Evolutionary conservation across 2,888 invertebrate species (phyloP).

Genomic region (Boloria euphrosyne): DNA sequence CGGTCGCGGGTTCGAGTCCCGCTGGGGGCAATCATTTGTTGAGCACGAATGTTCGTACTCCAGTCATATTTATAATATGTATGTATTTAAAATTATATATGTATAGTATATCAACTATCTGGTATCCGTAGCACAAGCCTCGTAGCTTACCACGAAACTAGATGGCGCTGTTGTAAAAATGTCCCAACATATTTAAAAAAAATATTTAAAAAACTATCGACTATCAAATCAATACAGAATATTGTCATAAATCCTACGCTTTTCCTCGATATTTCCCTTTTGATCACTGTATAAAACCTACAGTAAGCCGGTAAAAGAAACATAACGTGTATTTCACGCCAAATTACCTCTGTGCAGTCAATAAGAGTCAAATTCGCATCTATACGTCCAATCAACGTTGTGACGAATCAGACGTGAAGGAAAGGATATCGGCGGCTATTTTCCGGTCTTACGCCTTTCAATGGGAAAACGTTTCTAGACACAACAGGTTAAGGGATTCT

Average conservation of each 20-base stretch:
- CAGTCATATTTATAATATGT: too few species aligned
- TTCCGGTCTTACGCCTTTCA: conserved; percentile 38
- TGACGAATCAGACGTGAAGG: conserved; percentile 41
- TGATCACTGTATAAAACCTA: neutral
- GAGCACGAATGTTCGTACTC: too few species aligned
- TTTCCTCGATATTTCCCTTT: neutral
- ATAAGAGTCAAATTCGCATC: conserved; percentile 35
- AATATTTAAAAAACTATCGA: too few species aligned
- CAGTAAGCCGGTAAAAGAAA: conserved; percentile 15
- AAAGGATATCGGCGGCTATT: conserved; percentile 38
- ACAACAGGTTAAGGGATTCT: conserved; percentile 19
- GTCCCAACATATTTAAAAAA: too few species aligned
- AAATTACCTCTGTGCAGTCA: conserved; percentile 29
- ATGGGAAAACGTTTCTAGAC: conserved; percentile 27
- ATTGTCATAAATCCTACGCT: neutral
- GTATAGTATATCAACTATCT: too few species aligned
- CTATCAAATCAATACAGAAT: conserved; percentile 1
- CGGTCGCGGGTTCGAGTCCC: too few species aligned
- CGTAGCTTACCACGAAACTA: too few species aligned
- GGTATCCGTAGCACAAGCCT: too few species aligned
- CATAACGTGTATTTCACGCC: conserved; percentile 23
- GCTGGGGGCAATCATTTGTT: too few species aligned
- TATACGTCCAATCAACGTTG: conserved; percentile 40
- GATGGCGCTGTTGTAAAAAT: too few species aligned
- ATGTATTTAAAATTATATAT: too few species aligned